Percentiles rank a stretch among this genome's conserved stretches.
Conservation (phyloP, 2,797 vertebrate species). For the Melanotaenia parkinsoni region DNA sequence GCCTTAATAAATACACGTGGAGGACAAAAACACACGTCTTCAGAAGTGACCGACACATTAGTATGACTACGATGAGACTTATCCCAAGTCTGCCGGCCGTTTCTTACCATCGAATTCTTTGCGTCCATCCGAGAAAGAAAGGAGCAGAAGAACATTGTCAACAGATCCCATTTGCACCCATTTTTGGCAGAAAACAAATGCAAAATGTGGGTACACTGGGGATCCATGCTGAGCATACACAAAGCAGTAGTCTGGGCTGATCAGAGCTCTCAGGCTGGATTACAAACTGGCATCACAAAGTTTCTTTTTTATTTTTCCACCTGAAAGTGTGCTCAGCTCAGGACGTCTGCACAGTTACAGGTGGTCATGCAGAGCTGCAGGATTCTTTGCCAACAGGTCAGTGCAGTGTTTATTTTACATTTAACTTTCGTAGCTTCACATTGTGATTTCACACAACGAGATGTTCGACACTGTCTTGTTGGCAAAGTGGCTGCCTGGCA, state of each 20-base stretch:
- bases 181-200: constrained; percentile 32
- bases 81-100: constrained; percentile 50
- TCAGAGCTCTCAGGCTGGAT: background rate
- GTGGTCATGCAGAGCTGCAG: constrained; percentile 74
- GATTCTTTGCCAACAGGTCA: constrained; percentile 53
- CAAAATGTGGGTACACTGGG: constrained; percentile 73
- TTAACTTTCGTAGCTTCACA: background rate
- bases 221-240: constrained; percentile 76
- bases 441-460: constrained; percentile 1
- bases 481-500: constrained; percentile 51
- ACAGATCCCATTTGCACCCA: constrained; percentile 77
- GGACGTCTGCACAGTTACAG: constrained; percentile 52
- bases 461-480: constrained; percentile 42
- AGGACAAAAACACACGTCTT: constrained; percentile 51
- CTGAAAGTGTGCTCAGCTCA: constrained; percentile 26
- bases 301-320: background rate
- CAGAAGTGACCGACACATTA: constrained; percentile 63
- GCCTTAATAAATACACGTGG: constrained; percentile 44
- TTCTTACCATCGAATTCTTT: constrained; percentile 93
- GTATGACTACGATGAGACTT: constrained; percentile 58
- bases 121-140: constrained; percentile 76
- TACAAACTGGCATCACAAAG: background rate
- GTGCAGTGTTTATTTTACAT: background rate
- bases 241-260: constrained; percentile 63
- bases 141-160: constrained; percentile 79